Percentiles rank a stretch among this genome's conserved stretches.
Conservation (phyloP, 2,113 vertebrate genomes). For the Bubalus kerabau region DNA sequence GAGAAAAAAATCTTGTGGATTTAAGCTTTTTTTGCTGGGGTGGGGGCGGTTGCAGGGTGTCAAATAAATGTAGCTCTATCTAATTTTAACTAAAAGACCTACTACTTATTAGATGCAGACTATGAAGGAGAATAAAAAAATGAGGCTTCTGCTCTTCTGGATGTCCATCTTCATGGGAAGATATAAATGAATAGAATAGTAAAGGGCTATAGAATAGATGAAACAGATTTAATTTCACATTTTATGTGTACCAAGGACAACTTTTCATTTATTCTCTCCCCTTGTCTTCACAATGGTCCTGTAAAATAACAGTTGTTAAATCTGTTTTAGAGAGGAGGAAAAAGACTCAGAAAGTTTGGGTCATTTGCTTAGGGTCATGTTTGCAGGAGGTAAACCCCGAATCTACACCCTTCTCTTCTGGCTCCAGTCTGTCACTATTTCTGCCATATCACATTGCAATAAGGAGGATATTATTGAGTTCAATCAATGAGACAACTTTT, state of each 20-base stretch:
- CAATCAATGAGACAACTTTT: neutral
- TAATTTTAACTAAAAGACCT: neutral
- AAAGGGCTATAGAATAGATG: neutral
- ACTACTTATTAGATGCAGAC: neutral
- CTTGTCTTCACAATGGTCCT: neutral
- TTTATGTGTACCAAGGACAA: neutral
- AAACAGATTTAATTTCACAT: neutral
- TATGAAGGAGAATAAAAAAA: neutral
- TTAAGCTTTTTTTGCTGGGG: neutral
- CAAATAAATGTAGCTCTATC: neutral
- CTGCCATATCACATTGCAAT: neutral
- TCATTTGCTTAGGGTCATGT: neutral
- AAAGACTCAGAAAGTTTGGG: neutral
- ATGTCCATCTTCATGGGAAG: neutral
- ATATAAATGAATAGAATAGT: neutral
- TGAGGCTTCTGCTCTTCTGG: neutral
- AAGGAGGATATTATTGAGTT: neutral
- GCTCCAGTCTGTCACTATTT: neutral
- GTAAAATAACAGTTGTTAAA: neutral
- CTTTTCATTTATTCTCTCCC: neutral
- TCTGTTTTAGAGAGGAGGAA: neutral
- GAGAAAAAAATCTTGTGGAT: neutral
- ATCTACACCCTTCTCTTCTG: neutral
- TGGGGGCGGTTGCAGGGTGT: neutral
- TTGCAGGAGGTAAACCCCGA: neutral